These are phyloP conservation scores for Stenchaetothrips biformis DNA, from an alignment of 2,888 invertebrate genomes.

Conservation along the genomic window DNA sequence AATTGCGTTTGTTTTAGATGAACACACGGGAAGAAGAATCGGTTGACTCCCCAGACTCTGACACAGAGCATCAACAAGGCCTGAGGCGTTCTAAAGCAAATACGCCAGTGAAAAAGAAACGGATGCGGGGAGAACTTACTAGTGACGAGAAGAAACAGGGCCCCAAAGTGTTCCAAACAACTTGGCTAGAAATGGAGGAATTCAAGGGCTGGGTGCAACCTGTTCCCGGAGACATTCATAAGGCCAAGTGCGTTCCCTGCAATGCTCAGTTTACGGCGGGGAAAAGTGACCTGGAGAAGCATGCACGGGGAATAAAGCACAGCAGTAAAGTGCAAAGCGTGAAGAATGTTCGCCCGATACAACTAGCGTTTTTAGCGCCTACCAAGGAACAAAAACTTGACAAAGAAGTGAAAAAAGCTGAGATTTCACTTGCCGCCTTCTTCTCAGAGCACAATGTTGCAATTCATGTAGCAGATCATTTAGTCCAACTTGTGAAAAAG, in stretches of 20 bases:
- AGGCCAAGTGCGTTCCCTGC: constrained; percentile 28
- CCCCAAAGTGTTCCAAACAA: constrained; percentile 22
- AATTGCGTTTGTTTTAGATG: too few species aligned
- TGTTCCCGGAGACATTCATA: constrained; percentile 7
- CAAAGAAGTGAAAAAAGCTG: constrained; percentile 31
- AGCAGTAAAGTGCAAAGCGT: not conserved
- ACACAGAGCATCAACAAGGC: too few species aligned
- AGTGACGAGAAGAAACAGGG: not conserved
- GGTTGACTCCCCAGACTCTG: too few species aligned
- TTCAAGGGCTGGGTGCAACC: constrained; percentile 30
- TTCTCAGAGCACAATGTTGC: constrained; percentile 36
- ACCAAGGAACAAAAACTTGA: constrained; percentile 25
- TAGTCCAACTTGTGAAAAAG: constrained; percentile 33
- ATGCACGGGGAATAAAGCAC: not conserved
- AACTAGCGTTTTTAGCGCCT: not conserved
- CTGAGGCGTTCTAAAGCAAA: not conserved
- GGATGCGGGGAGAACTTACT: not conserved
- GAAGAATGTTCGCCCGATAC: not conserved
- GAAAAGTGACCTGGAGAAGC: not conserved
- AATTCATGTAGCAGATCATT: constrained; percentile 35
- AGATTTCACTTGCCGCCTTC: constrained; percentile 36
- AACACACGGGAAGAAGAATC: too few species aligned
- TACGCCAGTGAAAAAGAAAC: not conserved
- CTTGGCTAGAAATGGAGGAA: constrained; percentile 30
- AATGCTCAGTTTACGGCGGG: constrained; percentile 27